These are phyloP conservation scores for Umimayanthus kanabou DNA, from an alignment of 92 coral and sea anemone genomes.

Conservation along the genomic window DNA sequence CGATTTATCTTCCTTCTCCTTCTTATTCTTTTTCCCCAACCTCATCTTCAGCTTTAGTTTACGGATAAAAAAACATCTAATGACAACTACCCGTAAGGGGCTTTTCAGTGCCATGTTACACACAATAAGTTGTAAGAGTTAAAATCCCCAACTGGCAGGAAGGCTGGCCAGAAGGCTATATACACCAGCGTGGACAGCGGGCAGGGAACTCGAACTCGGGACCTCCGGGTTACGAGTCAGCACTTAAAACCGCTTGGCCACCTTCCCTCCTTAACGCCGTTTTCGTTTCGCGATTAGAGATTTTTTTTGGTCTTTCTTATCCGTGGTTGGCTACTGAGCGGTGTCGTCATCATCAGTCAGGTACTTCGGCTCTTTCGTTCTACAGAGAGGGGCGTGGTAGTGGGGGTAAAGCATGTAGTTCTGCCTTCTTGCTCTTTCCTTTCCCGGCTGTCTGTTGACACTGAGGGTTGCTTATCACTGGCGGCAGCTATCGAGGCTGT, in stretches of 20 bases:
- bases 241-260: no score
- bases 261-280: no score
- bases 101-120: no score
- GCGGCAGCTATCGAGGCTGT: neutral
- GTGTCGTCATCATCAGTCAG: neutral
- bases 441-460: no score
- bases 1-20: neutral
- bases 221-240: no score
- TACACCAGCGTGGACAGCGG: no score
- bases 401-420: neutral
- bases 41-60: neutral
- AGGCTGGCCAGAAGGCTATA: no score
- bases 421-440: neutral
- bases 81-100: no score
- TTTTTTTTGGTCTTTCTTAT: neutral
- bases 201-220: no score
- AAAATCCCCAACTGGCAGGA: no score
- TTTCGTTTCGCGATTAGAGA: neutral
- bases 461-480: neutral
- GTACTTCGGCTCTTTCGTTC: neutral
- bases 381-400: neutral
- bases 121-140: no score
- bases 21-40: neutral
- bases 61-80: neutral
- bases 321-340: neutral